Percentiles rank a stretch among this genome's conserved stretches.
phyloP scores from a whole-genome alignment of 2,113 vertebrate species.

The Serinus canaria region DNA sequence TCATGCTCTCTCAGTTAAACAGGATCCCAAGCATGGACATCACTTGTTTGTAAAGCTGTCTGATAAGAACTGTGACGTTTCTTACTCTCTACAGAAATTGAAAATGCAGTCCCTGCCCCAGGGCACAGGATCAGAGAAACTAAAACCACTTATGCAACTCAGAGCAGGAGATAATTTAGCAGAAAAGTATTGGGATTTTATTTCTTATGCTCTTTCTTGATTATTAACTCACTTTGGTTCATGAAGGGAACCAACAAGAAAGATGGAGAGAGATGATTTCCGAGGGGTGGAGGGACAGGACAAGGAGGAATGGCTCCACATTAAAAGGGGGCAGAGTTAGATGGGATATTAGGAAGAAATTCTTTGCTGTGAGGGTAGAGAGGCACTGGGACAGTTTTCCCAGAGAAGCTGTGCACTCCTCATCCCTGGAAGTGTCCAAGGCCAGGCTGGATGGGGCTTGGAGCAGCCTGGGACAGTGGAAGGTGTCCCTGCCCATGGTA shows the following conservation, averaged over 20 bases:
- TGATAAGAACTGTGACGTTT: background rate
- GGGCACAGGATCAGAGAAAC: background rate
- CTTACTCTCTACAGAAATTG: background rate
- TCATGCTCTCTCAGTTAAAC: background rate
- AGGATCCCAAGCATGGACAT: background rate
- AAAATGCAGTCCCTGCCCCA: background rate
- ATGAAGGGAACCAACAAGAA: background rate
- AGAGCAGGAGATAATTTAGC: background rate
- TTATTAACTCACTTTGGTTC: background rate
- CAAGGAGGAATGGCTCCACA: background rate
- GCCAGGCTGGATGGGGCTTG: background rate
- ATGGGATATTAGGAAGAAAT: background rate
- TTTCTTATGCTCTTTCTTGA: background rate
- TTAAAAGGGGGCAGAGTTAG: too few species aligned
- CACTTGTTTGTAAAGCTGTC: slow-evolving; percentile 15
- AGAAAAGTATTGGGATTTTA: background rate
- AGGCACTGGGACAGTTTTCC: background rate
- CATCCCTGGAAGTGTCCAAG: background rate
- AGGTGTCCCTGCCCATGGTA: background rate
- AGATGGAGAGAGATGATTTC: background rate
- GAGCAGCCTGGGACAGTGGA: background rate
- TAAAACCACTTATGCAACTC: background rate
- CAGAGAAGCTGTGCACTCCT: background rate
- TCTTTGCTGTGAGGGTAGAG: background rate
- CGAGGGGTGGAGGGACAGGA: background rate